phyloP scores from a whole-genome alignment of 2,113 vertebrate genomes.

The Sinocyclocheilus rhinocerous region DNA sequence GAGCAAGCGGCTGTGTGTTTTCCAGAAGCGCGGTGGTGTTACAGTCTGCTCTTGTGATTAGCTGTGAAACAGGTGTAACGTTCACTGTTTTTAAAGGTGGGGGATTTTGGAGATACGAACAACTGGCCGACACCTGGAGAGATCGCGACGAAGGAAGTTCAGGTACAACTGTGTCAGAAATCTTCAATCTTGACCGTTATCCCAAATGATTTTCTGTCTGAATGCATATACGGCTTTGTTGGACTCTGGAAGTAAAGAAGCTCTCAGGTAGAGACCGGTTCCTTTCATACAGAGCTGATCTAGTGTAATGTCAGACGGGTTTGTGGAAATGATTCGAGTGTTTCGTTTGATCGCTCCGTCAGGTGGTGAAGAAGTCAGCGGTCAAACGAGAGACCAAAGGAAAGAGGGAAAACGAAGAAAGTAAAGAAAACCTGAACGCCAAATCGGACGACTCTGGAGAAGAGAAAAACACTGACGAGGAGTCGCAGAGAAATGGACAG shows the following conservation, averaged over 20 bases:
- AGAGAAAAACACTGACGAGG: conserved; percentile 93
- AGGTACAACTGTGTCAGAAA: conserved; percentile 67
- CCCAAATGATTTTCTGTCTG: too few relatives aligned
- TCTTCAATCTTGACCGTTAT: neutral
- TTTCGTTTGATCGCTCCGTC: conserved; percentile 24
- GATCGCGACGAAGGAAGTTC: conserved; percentile 92
- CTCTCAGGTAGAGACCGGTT: too few relatives aligned
- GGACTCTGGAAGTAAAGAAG: neutral
- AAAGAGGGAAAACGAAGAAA: conserved; percentile 90
- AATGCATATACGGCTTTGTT: neutral
- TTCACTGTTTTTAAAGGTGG: conserved; percentile 77
- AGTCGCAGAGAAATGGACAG: conserved; percentile 88
- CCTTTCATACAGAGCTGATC: neutral
- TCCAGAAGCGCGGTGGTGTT: too few relatives aligned
- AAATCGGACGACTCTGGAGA: conserved; percentile 95
- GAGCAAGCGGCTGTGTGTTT: too few relatives aligned
- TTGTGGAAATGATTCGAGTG: neutral
- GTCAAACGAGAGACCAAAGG: conserved; percentile 90
- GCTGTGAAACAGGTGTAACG: too few relatives aligned
- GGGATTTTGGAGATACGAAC: conserved; percentile 94
- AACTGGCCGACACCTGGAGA: conserved; percentile 98
- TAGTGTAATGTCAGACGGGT: neutral
- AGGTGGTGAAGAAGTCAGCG: conserved; percentile 79
- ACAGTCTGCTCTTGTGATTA: too few relatives aligned
- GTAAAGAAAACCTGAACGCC: conserved; percentile 92